Percentiles rank a stretch among this genome's conserved stretches.
phyloP scores from a whole-genome alignment of 2,888 invertebrate genomes.

The Eupithecia exiguata region DNA sequence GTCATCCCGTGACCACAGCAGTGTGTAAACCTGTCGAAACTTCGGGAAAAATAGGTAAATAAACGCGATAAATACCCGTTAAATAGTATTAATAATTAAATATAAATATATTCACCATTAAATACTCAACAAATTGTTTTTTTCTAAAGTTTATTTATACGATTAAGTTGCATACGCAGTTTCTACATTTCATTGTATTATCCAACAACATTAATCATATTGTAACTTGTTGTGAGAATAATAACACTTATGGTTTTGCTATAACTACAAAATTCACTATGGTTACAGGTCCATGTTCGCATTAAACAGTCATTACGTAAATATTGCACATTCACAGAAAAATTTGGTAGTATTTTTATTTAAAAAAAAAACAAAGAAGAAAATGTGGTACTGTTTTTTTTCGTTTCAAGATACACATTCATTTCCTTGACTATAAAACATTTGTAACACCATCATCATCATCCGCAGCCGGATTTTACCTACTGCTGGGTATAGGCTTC shows the following conservation, averaged over 20 bases:
- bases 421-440: not conserved
- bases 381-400: not conserved
- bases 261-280: not conserved
- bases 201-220: not conserved
- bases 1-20: no score
- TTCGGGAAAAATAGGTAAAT: no score
- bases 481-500: no score
- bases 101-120: constrained; percentile 4
- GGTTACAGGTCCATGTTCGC: not conserved
- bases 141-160: not conserved
- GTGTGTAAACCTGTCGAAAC: no score
- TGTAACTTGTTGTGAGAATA: not conserved
- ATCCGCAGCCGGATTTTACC: no score
- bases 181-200: not conserved
- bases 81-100: no score
- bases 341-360: no score
- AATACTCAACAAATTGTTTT: not conserved
- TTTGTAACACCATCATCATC: no score
- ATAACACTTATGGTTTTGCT: not conserved
- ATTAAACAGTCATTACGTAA: not conserved
- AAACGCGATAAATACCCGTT: no score
- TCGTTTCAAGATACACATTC: not conserved
- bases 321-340: not conserved
- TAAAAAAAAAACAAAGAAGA: not conserved
- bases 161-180: not conserved